Conservation (phyloP, 2,888 invertebrate species). For the Teleogryllus oceanicus region DNA sequence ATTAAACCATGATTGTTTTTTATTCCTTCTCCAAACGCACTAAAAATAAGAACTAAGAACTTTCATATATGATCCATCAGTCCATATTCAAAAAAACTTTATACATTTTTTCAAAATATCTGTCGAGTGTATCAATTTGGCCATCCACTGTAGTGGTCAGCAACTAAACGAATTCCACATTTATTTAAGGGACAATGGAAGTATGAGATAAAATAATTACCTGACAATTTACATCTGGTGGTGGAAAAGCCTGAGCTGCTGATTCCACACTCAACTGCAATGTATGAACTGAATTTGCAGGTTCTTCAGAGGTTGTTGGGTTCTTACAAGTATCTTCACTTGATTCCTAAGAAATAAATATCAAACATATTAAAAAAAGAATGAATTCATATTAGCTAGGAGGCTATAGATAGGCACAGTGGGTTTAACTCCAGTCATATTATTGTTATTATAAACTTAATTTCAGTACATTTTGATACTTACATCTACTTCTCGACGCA, state of each 20-base stretch:
- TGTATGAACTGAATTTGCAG: not conserved
- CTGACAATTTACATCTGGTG: not conserved
- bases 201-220: not conserved
- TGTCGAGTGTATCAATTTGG: too few species aligned
- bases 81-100: too few species aligned
- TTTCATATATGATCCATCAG: too few species aligned
- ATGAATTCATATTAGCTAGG: too few species aligned
- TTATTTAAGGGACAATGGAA: too few species aligned
- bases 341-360: conserved; percentile 22
- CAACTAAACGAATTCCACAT: too few species aligned
- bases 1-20: too few species aligned
- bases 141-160: too few species aligned
- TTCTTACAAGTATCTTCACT: conserved; percentile 27
- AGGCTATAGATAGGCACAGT: too few species aligned
- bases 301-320: not conserved
- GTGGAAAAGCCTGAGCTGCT: not conserved
- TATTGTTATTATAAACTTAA: not conserved
- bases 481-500: conserved; percentile 30
- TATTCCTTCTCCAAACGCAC: too few species aligned
- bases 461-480: conserved; percentile 21
- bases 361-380: not conserved
- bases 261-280: not conserved
- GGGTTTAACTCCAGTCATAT: not conserved
- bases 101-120: too few species aligned
- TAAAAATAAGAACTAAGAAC: too few species aligned